Evolutionary conservation across 2,797 vertebrate genomes (phyloP).

Genomic region (Bufotes viridis): DNA sequence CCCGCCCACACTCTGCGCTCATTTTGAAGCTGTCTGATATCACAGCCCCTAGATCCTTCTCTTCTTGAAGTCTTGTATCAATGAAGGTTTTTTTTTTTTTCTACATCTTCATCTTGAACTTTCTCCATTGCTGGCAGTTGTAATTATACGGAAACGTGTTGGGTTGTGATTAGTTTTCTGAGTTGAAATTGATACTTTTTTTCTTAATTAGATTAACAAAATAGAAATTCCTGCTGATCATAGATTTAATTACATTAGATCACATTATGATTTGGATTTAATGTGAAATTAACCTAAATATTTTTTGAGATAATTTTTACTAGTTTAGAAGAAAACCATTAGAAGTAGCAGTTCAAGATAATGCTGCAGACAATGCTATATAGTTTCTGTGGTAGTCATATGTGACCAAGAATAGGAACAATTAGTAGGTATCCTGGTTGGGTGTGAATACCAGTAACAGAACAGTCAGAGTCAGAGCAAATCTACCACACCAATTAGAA

Average conservation of each 20-base stretch:
- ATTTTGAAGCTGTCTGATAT: too few species aligned
- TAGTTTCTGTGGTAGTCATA: too few species aligned
- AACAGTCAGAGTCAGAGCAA: too few species aligned
- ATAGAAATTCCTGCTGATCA: not conserved
- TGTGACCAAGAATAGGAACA: too few species aligned
- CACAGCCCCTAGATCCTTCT: too few species aligned
- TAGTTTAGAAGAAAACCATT: not conserved
- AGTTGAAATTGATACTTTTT: not conserved
- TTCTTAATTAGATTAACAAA: slow-evolving; percentile 1
- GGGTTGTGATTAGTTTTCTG: not conserved
- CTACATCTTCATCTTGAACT: not conserved
- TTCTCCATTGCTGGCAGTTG: not conserved
- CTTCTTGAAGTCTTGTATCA: too few species aligned
- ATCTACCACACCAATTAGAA: too few species aligned
- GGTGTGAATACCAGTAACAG: too few species aligned
- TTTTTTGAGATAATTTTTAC: not conserved
- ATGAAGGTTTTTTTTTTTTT: not conserved
- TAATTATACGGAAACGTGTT: not conserved
- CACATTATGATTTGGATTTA: not conserved
- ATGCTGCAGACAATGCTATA: not conserved
- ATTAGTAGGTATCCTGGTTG: too few species aligned
- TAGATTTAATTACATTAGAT: not conserved
- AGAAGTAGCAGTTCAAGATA: not conserved
- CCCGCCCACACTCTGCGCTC: too few species aligned
- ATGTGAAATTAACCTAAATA: not conserved